Base-by-base conservation (phyloP, 2,888 invertebrate species). In the Holacanthella duospinosa region DNA sequence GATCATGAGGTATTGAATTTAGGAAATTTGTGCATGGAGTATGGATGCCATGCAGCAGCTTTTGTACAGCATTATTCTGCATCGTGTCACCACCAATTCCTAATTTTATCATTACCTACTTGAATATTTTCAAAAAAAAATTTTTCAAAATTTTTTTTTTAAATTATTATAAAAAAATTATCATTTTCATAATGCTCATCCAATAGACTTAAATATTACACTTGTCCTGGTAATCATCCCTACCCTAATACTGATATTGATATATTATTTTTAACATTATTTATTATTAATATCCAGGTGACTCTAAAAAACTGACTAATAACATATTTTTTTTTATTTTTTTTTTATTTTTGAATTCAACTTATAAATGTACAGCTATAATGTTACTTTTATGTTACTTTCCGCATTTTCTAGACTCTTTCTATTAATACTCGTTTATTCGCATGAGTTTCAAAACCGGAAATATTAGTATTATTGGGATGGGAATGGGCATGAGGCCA, bases 1-100 rank as follows among this genome's bases (percentile, higher is more conserved):
- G 91, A 92, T 79, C 85, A 88, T 80, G 94, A 96, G 92, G 95
- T 95, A 75, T 28, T 29, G 9, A 36, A 36, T 36, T 36, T 55
- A 58, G 27, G 53, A 63, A 56, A 28, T 44, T 44, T 59, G 12
- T 27, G 29, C 44, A 60, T 60, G 24, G 26, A 19, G 28, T 29
- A 54, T 58, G 36, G 56, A 21, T 55, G 26, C 29, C 19, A 12
- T 12, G 21, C 19, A 36, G n/a, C n/a, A n/a, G n/a, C n/a, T n/a
- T n/a, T n/a, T n/a, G n/a, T n/a, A 36, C 6, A 55, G 54, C 24
- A 29, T 59, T 29, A 29, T 56, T 36, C n/a, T 53, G 48, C 36
- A 21, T 29, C 27, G 29, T 53, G 44, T 44, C 27, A n/a, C n/a
- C n/a, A n/a, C n/a, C n/a, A n/a, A n/a, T 21, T 43, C 29, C 26